These are phyloP conservation scores for Drosophila acutilabella DNA, from an alignment of 2,888 invertebrate species.

Conservation along the genomic window DNA sequence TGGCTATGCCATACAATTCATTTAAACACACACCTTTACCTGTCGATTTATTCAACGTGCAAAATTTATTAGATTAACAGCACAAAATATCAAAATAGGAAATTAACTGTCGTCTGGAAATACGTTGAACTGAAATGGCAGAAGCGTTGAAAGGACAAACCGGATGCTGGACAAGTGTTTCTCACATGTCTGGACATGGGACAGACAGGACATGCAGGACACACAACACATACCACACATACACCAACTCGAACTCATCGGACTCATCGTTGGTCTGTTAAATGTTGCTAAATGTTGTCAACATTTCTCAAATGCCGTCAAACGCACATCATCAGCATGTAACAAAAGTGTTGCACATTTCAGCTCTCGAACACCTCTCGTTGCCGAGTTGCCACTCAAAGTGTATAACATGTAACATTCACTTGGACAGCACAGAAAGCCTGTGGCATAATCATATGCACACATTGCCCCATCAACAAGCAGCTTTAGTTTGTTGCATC, in stretches of 20 bases:
- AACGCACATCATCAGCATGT: constrained; percentile 15
- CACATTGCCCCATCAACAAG: not conserved
- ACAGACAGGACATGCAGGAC: constrained; percentile 2
- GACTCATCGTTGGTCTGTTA: not conserved
- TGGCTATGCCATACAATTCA: constrained; percentile 35
- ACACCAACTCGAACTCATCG: not conserved
- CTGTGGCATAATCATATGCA: constrained; percentile 5
- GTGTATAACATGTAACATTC: constrained; percentile 6
- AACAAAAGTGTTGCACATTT: constrained; percentile 16
- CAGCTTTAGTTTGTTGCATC: not conserved
- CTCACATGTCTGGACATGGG: constrained; percentile 29
- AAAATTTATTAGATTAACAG: constrained; percentile 79
- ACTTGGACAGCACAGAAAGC: not conserved
- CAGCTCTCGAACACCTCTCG: constrained; percentile 6
- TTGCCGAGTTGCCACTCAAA: constrained; percentile 4
- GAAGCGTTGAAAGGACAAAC: constrained; percentile 19
- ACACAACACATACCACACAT: not conserved
- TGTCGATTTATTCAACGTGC: constrained; percentile 53
- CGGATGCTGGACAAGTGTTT: constrained; percentile 57
- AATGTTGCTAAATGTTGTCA: constrained; percentile 33
- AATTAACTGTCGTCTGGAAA: constrained; percentile 79
- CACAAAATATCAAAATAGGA: constrained; percentile 77
- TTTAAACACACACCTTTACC: constrained; percentile 16
- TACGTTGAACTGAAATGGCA: constrained; percentile 21
- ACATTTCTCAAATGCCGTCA: constrained; percentile 45